phyloP scores from a whole-genome alignment of 1,140 invertebrate genomes.

The Triops cancriformis region DNA sequence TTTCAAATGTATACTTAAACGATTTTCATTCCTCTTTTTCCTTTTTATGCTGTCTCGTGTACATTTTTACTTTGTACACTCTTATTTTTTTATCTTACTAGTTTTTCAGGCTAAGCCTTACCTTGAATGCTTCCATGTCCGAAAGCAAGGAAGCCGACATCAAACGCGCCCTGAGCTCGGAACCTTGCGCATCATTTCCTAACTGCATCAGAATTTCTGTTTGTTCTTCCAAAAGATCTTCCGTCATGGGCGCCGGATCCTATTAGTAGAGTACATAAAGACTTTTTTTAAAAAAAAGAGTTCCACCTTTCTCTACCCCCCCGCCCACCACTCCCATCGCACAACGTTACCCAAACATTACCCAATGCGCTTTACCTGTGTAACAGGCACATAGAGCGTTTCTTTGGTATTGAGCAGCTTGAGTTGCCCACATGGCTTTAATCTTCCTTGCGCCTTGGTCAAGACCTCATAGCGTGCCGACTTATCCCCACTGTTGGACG shows the following conservation, averaged over 20 bases:
- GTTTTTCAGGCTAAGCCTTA: slow-evolving; percentile 32
- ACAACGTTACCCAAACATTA: slow-evolving; percentile 15
- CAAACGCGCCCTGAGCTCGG: slow-evolving; percentile 75
- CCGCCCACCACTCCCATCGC: neutral
- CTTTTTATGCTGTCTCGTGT: no score
- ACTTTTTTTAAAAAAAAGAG: neutral
- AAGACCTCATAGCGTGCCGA: slow-evolving; percentile 41
- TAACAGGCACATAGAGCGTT: slow-evolving; percentile 74
- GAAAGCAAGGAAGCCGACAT: slow-evolving; percentile 91
- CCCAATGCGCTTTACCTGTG: slow-evolving; percentile 50
- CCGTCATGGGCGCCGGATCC: slow-evolving; percentile 91
- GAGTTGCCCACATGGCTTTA: slow-evolving; percentile 56
- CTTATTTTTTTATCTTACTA: slow-evolving; percentile 1
- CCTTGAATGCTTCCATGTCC: slow-evolving; percentile 98
- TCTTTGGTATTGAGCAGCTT: slow-evolving; percentile 59
- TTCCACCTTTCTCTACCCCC: slow-evolving; percentile 10
- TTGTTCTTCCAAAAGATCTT: slow-evolving; percentile 91
- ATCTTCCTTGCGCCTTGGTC: slow-evolving; percentile 62
- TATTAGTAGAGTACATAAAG: slow-evolving; percentile 33
- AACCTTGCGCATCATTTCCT: slow-evolving; percentile 71
- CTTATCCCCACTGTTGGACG: slow-evolving; percentile 22
- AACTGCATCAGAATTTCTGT: slow-evolving; percentile 78
- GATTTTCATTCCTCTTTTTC: no score
- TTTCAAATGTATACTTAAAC: no score
- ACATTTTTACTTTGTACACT: neutral